These are phyloP conservation scores for Abrostola triplasia DNA, from an alignment of 2,888 invertebrate genomes.

Conservation along the genomic window DNA sequence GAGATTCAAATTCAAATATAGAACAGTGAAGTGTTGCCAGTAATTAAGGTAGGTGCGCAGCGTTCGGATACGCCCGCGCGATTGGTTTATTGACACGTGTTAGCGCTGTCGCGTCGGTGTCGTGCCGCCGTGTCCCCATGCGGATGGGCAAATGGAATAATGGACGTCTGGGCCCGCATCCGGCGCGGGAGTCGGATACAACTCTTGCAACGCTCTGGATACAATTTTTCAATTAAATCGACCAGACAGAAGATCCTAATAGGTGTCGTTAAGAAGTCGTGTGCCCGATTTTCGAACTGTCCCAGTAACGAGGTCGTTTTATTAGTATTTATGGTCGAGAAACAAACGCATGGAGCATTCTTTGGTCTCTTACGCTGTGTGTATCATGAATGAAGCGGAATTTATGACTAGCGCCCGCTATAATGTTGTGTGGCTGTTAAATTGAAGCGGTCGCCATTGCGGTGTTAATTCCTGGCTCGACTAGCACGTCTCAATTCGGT, in stretches of 20 bases:
- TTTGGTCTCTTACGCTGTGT: slow-evolving; percentile 67
- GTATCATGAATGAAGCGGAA: slow-evolving; percentile 83
- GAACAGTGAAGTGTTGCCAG: slow-evolving; percentile 70
- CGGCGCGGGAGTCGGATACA: slow-evolving; percentile 86
- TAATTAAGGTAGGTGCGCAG: slow-evolving; percentile 72
- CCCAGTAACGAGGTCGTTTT: slow-evolving; percentile 86
- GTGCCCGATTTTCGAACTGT: slow-evolving; percentile 88
- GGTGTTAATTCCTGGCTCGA: slow-evolving; percentile 40
- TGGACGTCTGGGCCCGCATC: slow-evolving; percentile 88
- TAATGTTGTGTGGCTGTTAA: slow-evolving; percentile 71
- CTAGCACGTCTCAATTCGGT: slow-evolving; percentile 66
- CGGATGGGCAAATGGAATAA: slow-evolving; percentile 88
- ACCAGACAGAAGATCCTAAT: slow-evolving; percentile 88
- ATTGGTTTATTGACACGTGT: slow-evolving; percentile 84
- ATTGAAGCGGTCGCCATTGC: slow-evolving; percentile 63
- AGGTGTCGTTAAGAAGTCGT: slow-evolving; percentile 88
- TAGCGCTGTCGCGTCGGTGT: slow-evolving; percentile 62
- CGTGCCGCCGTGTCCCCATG: slow-evolving; percentile 78
- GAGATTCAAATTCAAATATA: slow-evolving; percentile 74
- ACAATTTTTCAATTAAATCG: slow-evolving; percentile 89
- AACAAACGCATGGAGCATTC: slow-evolving; percentile 78
- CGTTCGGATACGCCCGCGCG: slow-evolving; percentile 61
- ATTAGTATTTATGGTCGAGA: slow-evolving; percentile 87
- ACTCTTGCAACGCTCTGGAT: slow-evolving; percentile 86
- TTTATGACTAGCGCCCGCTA: slow-evolving; percentile 83